Evolutionary conservation across 2,113 vertebrate species (phyloP).

Genomic region (Drymodes brunneopygia): DNA sequence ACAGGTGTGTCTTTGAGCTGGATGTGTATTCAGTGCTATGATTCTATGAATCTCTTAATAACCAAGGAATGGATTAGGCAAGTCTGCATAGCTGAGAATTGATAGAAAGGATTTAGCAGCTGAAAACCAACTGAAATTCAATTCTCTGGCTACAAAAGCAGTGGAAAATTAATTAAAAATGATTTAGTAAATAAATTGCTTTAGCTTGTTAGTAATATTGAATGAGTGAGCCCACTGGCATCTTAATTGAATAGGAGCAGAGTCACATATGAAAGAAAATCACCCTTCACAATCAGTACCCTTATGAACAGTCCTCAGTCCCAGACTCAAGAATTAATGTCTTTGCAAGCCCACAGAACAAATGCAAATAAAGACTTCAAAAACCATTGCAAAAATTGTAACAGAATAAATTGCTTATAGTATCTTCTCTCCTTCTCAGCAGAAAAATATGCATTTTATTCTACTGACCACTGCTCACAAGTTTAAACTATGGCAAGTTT

Average conservation of each 20-base stretch:
- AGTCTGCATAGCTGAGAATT: neutral
- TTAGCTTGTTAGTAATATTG: neutral
- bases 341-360: neutral
- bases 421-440: neutral
- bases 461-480: rapidly evolving
- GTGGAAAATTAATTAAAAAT: neutral
- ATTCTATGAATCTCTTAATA: neutral
- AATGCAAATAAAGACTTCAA: neutral
- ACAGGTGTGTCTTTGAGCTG: neutral
- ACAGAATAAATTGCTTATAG: neutral
- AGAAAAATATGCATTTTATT: neutral
- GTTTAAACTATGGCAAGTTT: neutral
- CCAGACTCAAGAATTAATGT: neutral
- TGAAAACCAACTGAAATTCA: neutral
- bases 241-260: neutral
- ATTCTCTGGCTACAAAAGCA: neutral
- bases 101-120: neutral
- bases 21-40: neutral
- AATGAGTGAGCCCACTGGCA: neutral
- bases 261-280: neutral
- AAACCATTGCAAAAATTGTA: neutral
- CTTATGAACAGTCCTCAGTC: neutral
- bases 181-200: neutral
- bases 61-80: neutral
- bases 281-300: neutral